phyloP scores from a whole-genome alignment of 2,113 vertebrate species.

The Xerus inauris region DNA sequence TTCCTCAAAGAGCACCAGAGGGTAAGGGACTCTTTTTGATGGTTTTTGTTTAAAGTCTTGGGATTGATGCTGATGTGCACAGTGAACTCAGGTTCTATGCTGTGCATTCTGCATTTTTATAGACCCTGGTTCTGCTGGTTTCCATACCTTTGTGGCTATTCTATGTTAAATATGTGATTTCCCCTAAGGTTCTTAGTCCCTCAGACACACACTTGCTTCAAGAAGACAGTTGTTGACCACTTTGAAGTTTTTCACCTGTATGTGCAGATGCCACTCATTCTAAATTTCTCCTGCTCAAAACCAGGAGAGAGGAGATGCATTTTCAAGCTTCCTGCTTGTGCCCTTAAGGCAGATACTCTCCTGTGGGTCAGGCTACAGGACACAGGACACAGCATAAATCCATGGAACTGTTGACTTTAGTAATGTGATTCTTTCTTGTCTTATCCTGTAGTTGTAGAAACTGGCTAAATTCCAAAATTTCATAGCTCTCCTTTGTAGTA shows the following conservation, averaged over 20 bases:
- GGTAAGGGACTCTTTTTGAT: slow-evolving; percentile 45
- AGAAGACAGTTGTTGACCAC: neutral
- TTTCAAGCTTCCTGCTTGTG: slow-evolving; percentile 20
- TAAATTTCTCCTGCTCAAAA: slow-evolving; percentile 21
- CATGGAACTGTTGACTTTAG: neutral
- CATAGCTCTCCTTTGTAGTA: neutral
- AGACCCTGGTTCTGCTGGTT: neutral
- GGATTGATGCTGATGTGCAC: neutral
- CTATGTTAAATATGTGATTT: neutral
- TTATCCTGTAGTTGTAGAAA: slow-evolving; percentile 36
- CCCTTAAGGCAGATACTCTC: neutral
- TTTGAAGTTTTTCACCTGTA: neutral
- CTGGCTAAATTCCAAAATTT: slow-evolving; percentile 14
- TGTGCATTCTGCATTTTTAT: neutral
- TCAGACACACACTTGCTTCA: neutral
- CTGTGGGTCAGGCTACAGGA: neutral
- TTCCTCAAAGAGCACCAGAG: slow-evolving; percentile 37
- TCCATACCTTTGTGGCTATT: neutral
- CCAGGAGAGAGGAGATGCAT: neutral
- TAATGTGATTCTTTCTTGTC: neutral
- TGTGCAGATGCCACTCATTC: neutral
- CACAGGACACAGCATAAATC: neutral
- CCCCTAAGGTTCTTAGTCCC: neutral
- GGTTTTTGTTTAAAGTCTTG: slow-evolving; percentile 2
- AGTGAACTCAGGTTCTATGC: neutral